Evolutionary conservation across 2,113 vertebrate species (phyloP), one percentile per base, ranked within the genome.

Genomic region (Heterotis niloticus): DNA sequence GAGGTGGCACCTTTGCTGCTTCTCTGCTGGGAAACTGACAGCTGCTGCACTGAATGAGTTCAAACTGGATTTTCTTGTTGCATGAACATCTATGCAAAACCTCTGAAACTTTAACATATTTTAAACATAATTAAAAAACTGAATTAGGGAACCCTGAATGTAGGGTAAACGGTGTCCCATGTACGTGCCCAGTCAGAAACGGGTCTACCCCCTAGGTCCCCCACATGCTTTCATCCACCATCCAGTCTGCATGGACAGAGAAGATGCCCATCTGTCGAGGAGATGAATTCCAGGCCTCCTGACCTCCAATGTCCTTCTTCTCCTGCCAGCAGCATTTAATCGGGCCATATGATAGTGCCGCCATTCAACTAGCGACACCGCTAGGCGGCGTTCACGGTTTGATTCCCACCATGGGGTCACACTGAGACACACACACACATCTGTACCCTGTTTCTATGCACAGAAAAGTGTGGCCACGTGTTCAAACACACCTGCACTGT

Each of bases 271-370:
- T 74, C 71, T 74, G 51, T 34, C 74, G 26, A 62, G 16, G 18
- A 64, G 29, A 62, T n/a, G 23, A 75, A 26, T 34, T 75, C 74
- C 59, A 20, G 71, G 71, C 71, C 54, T 17, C 13, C 51, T 74
- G 17, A 74, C 52, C 51, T 28, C 54, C 24, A 59, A n/a, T 12
- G 16, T 29, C 23, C 54, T 57, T 24, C 24, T 23, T 74, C n/a
- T 17, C 26, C 24, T 74, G 52, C 54, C 71, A 74, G 51, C 17
- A 23, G 54, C 26, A n/a, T 18, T 24, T 23, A 44, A 28, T 26
- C 26, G n/a, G 23, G 26, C 71, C 54, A 74, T 62, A 20, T 11
- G 20, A 62, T 44, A 7, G 3, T 44, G 7, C 34, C 34, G 7
- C 34, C 34, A 7, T 44, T 7, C 34, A 4, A 44, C 34, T 44